These are phyloP conservation scores for Gulo gulo DNA, from an alignment of 2,113 vertebrate species.

Conservation along the genomic window DNA sequence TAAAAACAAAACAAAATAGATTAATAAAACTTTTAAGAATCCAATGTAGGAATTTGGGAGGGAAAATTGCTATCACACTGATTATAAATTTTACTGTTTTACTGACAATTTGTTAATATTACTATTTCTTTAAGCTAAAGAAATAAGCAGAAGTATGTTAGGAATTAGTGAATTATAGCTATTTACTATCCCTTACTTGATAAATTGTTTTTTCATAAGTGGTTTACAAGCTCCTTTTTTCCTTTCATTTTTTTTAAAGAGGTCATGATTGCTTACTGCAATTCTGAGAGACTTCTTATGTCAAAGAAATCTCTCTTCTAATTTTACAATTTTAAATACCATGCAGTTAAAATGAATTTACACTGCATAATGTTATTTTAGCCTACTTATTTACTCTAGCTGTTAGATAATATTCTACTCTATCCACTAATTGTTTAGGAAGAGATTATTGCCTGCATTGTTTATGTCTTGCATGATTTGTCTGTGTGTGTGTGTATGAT, in stretches of 20 bases:
- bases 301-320: not conserved
- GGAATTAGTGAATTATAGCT: not conserved
- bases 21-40: not conserved
- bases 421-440: not conserved
- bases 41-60: not conserved
- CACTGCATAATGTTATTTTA: not conserved
- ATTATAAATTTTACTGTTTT: conserved; percentile 26
- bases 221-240: not conserved
- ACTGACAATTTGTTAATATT: not conserved
- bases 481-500: not conserved
- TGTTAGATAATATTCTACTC: not conserved
- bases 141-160: not conserved
- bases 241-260: not conserved
- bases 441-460: not conserved
- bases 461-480: not conserved
- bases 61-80: not conserved
- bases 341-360: not conserved
- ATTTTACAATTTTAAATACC: not conserved
- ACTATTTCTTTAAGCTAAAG: not conserved
- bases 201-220: not conserved
- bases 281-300: not conserved
- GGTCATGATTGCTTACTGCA: not conserved
- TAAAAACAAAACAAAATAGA: not conserved
- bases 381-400: not conserved
- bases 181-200: not conserved